These are phyloP conservation scores for Nycticryphes semicollaris DNA, from an alignment of 2,113 vertebrate species.

Conservation along the genomic window DNA sequence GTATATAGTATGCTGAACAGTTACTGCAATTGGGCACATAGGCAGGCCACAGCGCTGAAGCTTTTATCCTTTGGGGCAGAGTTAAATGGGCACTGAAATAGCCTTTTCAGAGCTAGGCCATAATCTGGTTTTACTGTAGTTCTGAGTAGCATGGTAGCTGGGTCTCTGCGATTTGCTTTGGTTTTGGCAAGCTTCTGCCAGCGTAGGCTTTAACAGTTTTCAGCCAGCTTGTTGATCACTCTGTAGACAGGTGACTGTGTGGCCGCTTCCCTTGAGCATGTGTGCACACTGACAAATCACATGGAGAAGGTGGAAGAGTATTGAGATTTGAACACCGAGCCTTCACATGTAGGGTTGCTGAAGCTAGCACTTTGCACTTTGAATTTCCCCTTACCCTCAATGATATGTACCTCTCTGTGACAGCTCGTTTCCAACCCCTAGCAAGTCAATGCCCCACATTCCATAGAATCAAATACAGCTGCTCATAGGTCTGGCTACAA, in stretches of 20 bases:
- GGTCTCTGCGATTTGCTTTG: not conserved
- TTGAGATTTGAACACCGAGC: not conserved
- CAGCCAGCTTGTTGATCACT: not conserved
- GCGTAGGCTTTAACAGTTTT: not conserved
- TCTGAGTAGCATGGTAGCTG: not conserved
- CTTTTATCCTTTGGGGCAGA: not conserved
- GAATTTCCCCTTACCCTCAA: not conserved
- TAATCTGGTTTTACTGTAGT: not conserved
- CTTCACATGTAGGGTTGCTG: not conserved
- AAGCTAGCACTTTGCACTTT: not conserved
- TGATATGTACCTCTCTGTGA: not conserved
- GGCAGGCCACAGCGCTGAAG: not conserved
- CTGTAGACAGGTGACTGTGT: not conserved
- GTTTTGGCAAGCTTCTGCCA: not conserved
- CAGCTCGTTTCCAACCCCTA: not conserved
- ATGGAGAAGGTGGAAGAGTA: not conserved
- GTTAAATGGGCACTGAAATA: not conserved
- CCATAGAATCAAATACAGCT: slow-evolving; percentile 16
- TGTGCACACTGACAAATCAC: not conserved
- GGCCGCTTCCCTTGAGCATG: not conserved
- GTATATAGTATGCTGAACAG: not conserved
- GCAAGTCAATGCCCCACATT: not conserved
- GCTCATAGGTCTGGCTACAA: not conserved
- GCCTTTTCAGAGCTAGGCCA: not conserved
- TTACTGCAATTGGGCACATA: not conserved